A percentile compares a stretch with the other conserved stretches of the same genome.
phyloP scores from a whole-genome alignment of 2,888 invertebrate genomes.

The Netelia virgata region DNA sequence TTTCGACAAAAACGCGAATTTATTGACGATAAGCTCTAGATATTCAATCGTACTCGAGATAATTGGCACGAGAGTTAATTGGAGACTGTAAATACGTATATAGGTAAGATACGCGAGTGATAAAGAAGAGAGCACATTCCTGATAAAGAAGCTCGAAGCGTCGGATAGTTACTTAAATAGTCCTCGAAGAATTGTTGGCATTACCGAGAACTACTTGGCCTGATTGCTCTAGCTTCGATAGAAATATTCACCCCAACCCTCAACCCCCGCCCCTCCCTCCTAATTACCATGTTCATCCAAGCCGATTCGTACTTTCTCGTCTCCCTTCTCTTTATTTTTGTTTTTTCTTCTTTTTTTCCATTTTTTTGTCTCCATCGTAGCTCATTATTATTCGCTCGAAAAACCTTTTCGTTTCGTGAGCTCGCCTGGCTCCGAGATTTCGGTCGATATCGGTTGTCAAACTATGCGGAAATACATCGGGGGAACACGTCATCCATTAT shows the following conservation, averaged over 20 bases:
- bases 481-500: constrained; percentile 10
- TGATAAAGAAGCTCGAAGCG: constrained; percentile 40
- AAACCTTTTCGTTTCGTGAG: not conserved
- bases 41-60: constrained; percentile 55
- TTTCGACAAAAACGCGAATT: not conserved
- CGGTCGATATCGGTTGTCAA: constrained; percentile 1
- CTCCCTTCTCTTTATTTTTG: not conserved
- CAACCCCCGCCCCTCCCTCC: not conserved
- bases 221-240: constrained; percentile 49
- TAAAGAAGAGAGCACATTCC: not conserved
- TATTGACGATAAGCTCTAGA: not conserved
- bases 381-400: constrained; percentile 20
- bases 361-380: not conserved
- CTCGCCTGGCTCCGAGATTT: constrained; percentile 1
- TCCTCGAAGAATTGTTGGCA: constrained; percentile 55
- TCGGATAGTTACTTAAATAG: constrained; percentile 46
- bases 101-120: constrained; percentile 12
- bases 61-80: constrained; percentile 59
- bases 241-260: constrained; percentile 11
- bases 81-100: constrained; percentile 19
- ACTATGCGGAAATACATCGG: constrained; percentile 19
- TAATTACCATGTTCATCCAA: not conserved
- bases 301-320: not conserved
- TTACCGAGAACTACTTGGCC: constrained; percentile 62
- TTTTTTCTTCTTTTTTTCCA: too few species aligned